Evolutionary conservation across 1,140 invertebrate genomes (phyloP).

Genomic region (Apis dorsata): DNA sequence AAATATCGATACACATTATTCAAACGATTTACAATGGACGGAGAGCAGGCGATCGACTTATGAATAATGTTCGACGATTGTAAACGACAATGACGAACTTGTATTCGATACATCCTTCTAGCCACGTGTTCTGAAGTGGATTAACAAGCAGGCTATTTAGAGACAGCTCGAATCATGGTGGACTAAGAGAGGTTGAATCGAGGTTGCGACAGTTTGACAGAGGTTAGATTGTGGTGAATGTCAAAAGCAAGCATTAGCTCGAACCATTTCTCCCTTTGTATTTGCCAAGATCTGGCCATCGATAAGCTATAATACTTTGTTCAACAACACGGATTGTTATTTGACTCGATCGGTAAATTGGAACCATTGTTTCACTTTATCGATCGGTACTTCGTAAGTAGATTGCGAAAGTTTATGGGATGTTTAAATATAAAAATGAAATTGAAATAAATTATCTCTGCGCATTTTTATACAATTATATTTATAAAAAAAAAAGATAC

Average conservation of each 20-base stretch:
- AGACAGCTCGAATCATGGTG: conserved; percentile 23
- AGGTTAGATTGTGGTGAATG: conserved; percentile 60
- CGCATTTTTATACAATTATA: too few species aligned
- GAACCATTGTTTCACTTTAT: too few species aligned
- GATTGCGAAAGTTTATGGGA: too few species aligned
- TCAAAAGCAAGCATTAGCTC: conserved; percentile 66
- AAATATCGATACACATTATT: neutral
- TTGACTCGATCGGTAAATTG: conserved; percentile 32
- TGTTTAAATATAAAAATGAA: too few species aligned
- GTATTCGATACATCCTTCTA: neutral
- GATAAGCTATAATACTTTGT: neutral
- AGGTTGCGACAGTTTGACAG: conserved; percentile 51
- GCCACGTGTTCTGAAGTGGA: neutral
- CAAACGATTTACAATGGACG: neutral
- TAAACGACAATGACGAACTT: conserved; percentile 8
- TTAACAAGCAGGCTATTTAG: conserved; percentile 42
- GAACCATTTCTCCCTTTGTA: conserved; percentile 69
- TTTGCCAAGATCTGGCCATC: conserved; percentile 61
- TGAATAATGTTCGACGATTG: neutral
- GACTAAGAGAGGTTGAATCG: conserved; percentile 35
- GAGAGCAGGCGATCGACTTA: neutral
- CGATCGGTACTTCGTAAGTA: too few species aligned
- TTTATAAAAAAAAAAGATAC: too few species aligned
- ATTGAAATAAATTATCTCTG: too few species aligned
- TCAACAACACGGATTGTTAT: conserved; percentile 8